These are phyloP conservation scores for Episyrphus balteatus DNA, from an alignment of 1,140 invertebrate species.

Conservation along the genomic window DNA sequence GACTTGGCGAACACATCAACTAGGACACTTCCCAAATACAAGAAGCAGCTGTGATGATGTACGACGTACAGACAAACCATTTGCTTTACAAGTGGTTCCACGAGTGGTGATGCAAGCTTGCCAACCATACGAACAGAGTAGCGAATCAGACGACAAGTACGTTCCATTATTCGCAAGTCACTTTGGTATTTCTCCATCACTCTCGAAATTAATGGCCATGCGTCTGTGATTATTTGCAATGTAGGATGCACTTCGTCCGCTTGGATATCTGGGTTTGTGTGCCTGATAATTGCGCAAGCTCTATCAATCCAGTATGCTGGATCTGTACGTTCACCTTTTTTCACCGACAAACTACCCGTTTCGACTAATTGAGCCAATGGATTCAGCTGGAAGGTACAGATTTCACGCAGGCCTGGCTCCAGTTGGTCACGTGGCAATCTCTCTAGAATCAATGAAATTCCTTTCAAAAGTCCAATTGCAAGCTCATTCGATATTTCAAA, in stretches of 20 bases:
- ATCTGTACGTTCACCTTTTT: slow-evolving; percentile 49
- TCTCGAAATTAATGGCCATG: slow-evolving; percentile 78
- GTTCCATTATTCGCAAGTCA: slow-evolving; percentile 83
- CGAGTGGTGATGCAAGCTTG: slow-evolving; percentile 60
- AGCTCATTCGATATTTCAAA: slow-evolving; percentile 71
- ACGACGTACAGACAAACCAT: slow-evolving; percentile 73
- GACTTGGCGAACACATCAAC: slow-evolving; percentile 82
- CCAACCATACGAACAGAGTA: slow-evolving; percentile 82
- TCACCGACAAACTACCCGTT: slow-evolving; percentile 16
- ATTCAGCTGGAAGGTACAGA: slow-evolving; percentile 65
- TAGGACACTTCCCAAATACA: slow-evolving; percentile 89
- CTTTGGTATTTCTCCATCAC: slow-evolving; percentile 62
- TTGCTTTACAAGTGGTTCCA: slow-evolving; percentile 74
- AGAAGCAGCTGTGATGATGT: slow-evolving; percentile 85
- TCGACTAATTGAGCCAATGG: slow-evolving; percentile 49
- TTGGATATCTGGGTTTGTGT: slow-evolving; percentile 51
- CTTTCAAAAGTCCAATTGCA: slow-evolving; percentile 72
- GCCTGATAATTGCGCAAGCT: slow-evolving; percentile 77
- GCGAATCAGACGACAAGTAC: slow-evolving; percentile 78
- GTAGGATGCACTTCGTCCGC: slow-evolving; percentile 64
- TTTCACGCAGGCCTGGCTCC: slow-evolving; percentile 59
- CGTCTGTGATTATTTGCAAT: slow-evolving; percentile 64
- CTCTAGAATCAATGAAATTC: slow-evolving; percentile 54
- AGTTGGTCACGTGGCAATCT: slow-evolving; percentile 51
- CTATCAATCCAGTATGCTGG: slow-evolving; percentile 90